phyloP scores from a whole-genome alignment of 2,797 vertebrate genomes.

The Eurystomus glaucurus region DNA sequence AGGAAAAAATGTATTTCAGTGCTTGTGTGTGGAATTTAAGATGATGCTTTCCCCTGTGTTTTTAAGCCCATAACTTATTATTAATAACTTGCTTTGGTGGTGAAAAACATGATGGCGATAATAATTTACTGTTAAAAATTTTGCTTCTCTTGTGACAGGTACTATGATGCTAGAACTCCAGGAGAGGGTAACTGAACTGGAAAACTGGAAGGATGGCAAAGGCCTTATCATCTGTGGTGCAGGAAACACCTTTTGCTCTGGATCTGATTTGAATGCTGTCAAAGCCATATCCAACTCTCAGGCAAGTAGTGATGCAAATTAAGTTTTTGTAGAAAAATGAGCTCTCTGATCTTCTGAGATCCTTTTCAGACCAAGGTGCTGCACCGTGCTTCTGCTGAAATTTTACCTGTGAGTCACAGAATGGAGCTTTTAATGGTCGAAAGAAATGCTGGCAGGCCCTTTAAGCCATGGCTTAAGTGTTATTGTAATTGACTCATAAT shows the following conservation, averaged over 20 bases:
- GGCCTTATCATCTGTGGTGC: constrained; percentile 92
- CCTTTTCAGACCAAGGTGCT: background rate
- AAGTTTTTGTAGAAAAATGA: background rate
- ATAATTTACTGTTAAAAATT: background rate
- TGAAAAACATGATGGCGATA: background rate
- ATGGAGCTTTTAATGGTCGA: background rate
- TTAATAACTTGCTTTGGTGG: background rate
- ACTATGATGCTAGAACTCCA: constrained; percentile 95
- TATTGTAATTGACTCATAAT: background rate
- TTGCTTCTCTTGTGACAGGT: constrained; percentile 81
- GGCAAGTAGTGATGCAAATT: constrained; percentile 77
- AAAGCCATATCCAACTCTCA: constrained; percentile 88
- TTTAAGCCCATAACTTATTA: background rate
- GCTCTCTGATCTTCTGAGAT: background rate
- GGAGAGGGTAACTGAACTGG: constrained; percentile 90
- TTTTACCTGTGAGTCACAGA: background rate
- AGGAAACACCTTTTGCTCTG: constrained; percentile 93
- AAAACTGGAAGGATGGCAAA: constrained; percentile 94
- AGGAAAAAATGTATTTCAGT: background rate
- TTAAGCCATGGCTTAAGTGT: background rate
- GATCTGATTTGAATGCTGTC: constrained; percentile 93
- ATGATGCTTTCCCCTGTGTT: background rate
- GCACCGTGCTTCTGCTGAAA: background rate
- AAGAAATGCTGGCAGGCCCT: background rate
- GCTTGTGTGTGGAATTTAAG: background rate